phyloP scores from a whole-genome alignment of 1,140 invertebrate species.

The Panonychus citri region DNA sequence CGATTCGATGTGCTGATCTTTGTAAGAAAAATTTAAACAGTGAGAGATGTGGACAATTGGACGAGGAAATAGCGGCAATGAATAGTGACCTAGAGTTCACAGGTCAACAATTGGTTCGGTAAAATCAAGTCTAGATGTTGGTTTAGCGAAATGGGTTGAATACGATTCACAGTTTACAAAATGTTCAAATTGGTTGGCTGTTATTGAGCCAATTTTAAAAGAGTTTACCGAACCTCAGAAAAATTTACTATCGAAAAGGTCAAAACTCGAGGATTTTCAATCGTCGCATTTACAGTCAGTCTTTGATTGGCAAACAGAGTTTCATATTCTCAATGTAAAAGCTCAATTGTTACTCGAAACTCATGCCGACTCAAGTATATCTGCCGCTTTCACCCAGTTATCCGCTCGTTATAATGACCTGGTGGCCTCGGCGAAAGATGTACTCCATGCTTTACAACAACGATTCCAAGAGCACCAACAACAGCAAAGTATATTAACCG shows the following conservation, averaged over 20 bases:
- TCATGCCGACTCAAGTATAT: slow-evolving; percentile 72
- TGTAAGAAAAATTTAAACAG: slow-evolving; percentile 53
- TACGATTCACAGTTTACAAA: slow-evolving; percentile 80
- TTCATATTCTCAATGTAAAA: slow-evolving; percentile 71
- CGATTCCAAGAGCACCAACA: slow-evolving; percentile 47
- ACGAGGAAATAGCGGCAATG: slow-evolving; percentile 62
- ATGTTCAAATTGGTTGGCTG: slow-evolving; percentile 60
- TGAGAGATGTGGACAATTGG: slow-evolving; percentile 59
- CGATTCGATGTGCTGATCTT: slow-evolving; percentile 51
- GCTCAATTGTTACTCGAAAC: slow-evolving; percentile 71
- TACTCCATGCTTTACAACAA: slow-evolving; percentile 64
- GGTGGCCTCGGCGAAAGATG: slow-evolving; percentile 71
- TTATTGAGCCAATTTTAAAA: slow-evolving; percentile 62
- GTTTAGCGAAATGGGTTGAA: slow-evolving; percentile 81
- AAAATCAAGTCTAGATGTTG: slow-evolving; percentile 57
- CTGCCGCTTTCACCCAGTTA: slow-evolving; percentile 74
- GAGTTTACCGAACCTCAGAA: slow-evolving; percentile 72
- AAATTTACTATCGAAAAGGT: slow-evolving; percentile 64
- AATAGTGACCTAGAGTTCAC: slow-evolving; percentile 36
- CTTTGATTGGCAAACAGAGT: slow-evolving; percentile 75
- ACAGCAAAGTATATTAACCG: slow-evolving; percentile 52
- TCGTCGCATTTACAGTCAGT: slow-evolving; percentile 58
- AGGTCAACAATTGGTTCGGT: slow-evolving; percentile 35
- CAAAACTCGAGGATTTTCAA: slow-evolving; percentile 69
- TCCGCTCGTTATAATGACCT: slow-evolving; percentile 81